A percentile compares a stretch with the other conserved stretches of the same genome.
Conservation (phyloP, 2,888 invertebrate species). For the Cheilosia scutellata region DNA sequence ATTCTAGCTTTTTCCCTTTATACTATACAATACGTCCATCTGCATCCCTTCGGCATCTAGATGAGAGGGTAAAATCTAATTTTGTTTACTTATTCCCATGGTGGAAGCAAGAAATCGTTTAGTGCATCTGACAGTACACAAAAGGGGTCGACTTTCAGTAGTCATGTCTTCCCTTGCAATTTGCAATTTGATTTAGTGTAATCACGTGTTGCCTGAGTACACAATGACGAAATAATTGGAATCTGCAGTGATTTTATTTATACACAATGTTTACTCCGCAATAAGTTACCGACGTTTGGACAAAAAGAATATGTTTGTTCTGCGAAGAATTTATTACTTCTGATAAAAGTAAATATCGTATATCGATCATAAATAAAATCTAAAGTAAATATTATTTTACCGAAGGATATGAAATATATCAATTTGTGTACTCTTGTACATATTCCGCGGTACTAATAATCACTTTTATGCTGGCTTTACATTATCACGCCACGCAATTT, state of each 20-base stretch:
- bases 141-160: conserved; percentile 28
- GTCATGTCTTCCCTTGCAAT: conserved; percentile 36
- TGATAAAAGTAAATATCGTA: conserved; percentile 6
- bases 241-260: conserved; percentile 56
- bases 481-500: too few species aligned
- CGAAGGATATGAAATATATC: background rate
- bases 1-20: conserved; percentile 17
- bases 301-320: conserved; percentile 48
- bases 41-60: conserved; percentile 24
- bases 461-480: too few species aligned
- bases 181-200: conserved; percentile 53
- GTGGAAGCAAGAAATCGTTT: conserved; percentile 40
- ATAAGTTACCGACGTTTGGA: conserved; percentile 6
- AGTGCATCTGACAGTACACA: conserved; percentile 11
- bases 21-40: conserved; percentile 17
- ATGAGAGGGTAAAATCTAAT: conserved; percentile 41
- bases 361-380: background rate
- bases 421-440: too few species aligned
- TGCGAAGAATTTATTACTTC: conserved; percentile 29
- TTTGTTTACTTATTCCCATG: conserved; percentile 58
- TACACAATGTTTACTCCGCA: conserved; percentile 9
- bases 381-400: background rate
- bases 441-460: too few species aligned
- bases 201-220: conserved; percentile 66
- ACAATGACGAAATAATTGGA: conserved; percentile 68